These are phyloP conservation scores for Pristionchus japonicus DNA, from an alignment of 2,888 invertebrate species.

Conservation along the genomic window DNA sequence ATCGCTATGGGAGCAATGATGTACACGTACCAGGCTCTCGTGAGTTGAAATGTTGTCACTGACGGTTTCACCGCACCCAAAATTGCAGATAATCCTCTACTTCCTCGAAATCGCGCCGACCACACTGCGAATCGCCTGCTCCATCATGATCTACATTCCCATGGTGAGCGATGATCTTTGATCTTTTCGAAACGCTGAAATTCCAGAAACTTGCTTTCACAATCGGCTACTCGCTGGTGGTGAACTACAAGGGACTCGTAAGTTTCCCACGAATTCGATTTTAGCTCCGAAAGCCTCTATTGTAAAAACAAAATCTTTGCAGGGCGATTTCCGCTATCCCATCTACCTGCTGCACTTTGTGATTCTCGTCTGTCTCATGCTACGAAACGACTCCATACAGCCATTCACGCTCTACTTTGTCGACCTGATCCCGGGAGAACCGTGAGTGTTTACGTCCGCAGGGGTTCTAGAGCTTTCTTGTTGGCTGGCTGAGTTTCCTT, in stretches of 20 bases:
- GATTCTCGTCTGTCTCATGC: background rate
- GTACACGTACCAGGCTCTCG: background rate
- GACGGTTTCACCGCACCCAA: too few species aligned
- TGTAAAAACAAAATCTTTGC: background rate
- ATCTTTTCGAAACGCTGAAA: background rate
- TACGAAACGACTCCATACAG: background rate
- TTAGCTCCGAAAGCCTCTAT: too few species aligned
- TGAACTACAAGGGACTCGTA: background rate
- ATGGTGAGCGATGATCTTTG: background rate
- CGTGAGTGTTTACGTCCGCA: too few species aligned
- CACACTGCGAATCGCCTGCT: background rate
- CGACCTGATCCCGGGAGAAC: background rate
- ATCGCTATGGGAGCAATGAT: background rate
- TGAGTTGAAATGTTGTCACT: too few species aligned
- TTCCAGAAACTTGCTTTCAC: background rate
- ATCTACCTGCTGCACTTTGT: background rate
- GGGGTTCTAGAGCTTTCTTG: too few species aligned
- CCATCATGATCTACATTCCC: background rate
- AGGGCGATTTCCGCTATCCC: background rate
- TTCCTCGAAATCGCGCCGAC: background rate
- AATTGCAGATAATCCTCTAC: background rate
- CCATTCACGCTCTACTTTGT: background rate
- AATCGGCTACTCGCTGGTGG: background rate
- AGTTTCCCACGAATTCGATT: too few species aligned
- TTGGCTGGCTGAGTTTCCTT: too few species aligned